Evolutionary conservation across 2,797 vertebrate genomes (phyloP).

Genomic region (Babyrousa celebensis): DNA sequence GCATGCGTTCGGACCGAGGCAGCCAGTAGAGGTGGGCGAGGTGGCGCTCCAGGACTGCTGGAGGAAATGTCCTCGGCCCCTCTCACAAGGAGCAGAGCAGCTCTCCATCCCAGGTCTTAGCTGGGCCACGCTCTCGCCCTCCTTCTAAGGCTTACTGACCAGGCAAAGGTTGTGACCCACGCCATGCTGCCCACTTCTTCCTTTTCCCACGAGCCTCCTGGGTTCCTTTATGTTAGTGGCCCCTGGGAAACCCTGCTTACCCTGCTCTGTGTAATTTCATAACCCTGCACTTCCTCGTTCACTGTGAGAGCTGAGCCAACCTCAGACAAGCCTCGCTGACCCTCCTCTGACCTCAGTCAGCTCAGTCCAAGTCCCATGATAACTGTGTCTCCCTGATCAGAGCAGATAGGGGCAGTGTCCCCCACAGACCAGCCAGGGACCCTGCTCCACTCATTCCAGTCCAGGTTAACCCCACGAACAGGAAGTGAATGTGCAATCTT

Average conservation of each 20-base stretch:
- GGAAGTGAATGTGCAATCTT: slow-evolving; percentile 88
- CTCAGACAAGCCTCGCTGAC: slow-evolving; percentile 86
- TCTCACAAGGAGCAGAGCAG: background rate
- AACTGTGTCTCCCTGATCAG: slow-evolving; percentile 75
- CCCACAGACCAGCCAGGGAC: background rate
- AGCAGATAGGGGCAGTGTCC: slow-evolving; percentile 61
- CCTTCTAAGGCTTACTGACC: slow-evolving; percentile 68
- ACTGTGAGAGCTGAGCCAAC: slow-evolving; percentile 85
- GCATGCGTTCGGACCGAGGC: background rate
- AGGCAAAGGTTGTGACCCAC: slow-evolving; percentile 83
- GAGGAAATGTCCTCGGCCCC: background rate
- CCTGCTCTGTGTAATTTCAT: slow-evolving; percentile 87
- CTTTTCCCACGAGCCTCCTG: slow-evolving; percentile 85
- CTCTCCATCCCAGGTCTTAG: background rate
- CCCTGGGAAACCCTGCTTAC: slow-evolving; percentile 89
- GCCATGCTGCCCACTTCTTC: slow-evolving; percentile 85
- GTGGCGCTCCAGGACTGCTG: background rate
- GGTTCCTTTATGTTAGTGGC: slow-evolving; percentile 84
- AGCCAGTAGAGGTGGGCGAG: background rate
- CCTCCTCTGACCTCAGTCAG: slow-evolving; percentile 84
- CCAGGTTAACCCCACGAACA: slow-evolving; percentile 80
- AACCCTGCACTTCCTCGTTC: slow-evolving; percentile 91
- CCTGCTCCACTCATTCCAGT: slow-evolving; percentile 67
- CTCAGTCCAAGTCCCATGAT: slow-evolving; percentile 41
- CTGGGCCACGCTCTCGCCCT: background rate